Percentiles rank a stretch among this genome's conserved stretches.
These are phyloP conservation scores for Pantherophis guttatus DNA, from an alignment of 2,113 vertebrate genomes.

Conservation along the genomic window DNA sequence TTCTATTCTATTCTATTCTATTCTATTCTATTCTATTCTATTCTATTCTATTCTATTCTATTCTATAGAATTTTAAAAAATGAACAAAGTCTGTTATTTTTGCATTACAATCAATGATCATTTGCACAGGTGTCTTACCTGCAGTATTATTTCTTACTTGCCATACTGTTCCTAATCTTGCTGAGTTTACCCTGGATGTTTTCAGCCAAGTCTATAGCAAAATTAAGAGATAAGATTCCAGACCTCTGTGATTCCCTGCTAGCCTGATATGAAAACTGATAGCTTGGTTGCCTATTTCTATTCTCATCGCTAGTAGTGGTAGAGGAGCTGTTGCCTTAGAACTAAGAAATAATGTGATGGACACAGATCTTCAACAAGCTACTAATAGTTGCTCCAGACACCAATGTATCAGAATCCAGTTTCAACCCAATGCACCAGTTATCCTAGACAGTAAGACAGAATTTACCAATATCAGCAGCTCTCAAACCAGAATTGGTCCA, in stretches of 20 bases:
- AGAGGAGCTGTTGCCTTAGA: not conserved
- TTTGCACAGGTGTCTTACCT: not conserved
- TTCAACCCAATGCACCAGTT: not conserved
- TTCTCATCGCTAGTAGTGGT: not conserved
- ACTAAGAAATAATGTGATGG: not conserved
- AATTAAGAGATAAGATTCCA: not conserved
- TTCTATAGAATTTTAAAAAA: not conserved
- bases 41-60: no score
- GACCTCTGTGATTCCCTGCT: not conserved
- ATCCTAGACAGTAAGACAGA: not conserved
- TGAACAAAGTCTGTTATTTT: not conserved
- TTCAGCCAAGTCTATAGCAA: not conserved
- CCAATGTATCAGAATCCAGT: not conserved
- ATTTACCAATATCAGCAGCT: not conserved
- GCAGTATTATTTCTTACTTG: not conserved
- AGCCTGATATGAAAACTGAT: not conserved
- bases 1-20: no score
- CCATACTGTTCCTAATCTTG: not conserved
- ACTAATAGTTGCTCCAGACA: not conserved
- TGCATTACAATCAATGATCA: not conserved
- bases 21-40: no score
- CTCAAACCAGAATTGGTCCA: not conserved
- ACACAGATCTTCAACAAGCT: not conserved
- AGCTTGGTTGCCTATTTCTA: not conserved
- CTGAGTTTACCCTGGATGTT: not conserved